Evolutionary conservation across 2,113 vertebrate genomes (phyloP).

Genomic region (Theristicus caerulescens): DNA sequence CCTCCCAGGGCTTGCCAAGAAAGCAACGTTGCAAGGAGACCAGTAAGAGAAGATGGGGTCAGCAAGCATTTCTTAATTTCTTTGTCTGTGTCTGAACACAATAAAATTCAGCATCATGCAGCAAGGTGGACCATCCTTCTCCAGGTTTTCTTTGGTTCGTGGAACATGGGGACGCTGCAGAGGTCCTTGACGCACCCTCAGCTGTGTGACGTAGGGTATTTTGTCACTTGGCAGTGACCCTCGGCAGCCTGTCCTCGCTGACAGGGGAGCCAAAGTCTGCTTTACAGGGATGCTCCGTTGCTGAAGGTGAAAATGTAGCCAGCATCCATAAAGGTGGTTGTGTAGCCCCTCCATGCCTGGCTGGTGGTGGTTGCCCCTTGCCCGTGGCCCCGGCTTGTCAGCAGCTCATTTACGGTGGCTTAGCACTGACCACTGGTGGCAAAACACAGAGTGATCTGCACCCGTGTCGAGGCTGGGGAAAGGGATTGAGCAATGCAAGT

Average conservation of each 20-base stretch:
- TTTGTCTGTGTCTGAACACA: not conserved
- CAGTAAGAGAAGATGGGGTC: not conserved
- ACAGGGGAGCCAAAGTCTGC: not conserved
- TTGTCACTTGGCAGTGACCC: not conserved
- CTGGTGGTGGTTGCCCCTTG: accelerated
- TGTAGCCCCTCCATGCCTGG: not conserved
- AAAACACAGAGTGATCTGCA: not conserved
- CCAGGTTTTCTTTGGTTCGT: not conserved
- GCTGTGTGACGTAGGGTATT: not conserved
- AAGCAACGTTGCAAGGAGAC: not conserved
- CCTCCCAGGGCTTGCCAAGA: not conserved
- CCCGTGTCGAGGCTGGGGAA: not conserved
- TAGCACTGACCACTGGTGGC: not conserved
- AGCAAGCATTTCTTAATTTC: not conserved
- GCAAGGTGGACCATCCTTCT: not conserved
- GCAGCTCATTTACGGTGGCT: not conserved
- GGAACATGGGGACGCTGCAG: not conserved
- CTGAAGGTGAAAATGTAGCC: not conserved
- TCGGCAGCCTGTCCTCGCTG: not conserved
- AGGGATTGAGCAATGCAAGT: not conserved
- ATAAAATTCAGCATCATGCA: not conserved
- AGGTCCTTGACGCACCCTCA: not conserved
- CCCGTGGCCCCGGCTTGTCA: accelerated
- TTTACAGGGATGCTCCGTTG: not conserved
- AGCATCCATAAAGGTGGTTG: accelerated